Conservation (phyloP, 2,113 vertebrate species). For the Martes martes region DNA sequence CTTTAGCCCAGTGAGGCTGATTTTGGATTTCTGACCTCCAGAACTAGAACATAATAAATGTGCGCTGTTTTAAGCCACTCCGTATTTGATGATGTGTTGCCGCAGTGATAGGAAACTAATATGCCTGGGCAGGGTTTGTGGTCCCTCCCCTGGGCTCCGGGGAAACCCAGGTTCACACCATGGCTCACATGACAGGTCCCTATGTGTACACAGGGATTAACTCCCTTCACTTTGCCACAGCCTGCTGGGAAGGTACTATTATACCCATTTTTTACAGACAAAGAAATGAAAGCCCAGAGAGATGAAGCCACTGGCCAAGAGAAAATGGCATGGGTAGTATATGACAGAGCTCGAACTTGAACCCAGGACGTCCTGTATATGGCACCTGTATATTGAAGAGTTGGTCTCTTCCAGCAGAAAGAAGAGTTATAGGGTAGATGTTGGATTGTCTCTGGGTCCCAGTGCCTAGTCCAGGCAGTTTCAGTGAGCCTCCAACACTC, state of each 20-base stretch:
- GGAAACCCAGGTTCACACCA: not conserved
- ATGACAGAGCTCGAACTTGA: not conserved
- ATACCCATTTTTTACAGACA: not conserved
- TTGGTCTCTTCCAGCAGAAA: not conserved
- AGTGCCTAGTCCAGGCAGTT: not conserved
- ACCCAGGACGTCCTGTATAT: not conserved
- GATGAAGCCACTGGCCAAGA: not conserved
- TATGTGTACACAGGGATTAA: not conserved
- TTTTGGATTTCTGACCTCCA: not conserved
- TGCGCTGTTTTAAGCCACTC: not conserved
- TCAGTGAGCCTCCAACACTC: not conserved
- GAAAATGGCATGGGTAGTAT: accelerated
- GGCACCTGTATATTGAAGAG: accelerated
- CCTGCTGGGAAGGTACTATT: not conserved
- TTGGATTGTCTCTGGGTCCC: not conserved
- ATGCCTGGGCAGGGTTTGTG: accelerated
- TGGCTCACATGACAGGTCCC: not conserved
- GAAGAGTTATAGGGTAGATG: not conserved
- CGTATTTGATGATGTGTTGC: no score
- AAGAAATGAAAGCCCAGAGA: not conserved
- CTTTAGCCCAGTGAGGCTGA: not conserved
- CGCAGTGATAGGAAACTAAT: not conserved
- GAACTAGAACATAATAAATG: not conserved
- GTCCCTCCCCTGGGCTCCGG: accelerated
- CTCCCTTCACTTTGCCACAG: not conserved